phyloP scores from a whole-genome alignment of 2,888 invertebrate genomes.

The Cerceris rybyensis region DNA sequence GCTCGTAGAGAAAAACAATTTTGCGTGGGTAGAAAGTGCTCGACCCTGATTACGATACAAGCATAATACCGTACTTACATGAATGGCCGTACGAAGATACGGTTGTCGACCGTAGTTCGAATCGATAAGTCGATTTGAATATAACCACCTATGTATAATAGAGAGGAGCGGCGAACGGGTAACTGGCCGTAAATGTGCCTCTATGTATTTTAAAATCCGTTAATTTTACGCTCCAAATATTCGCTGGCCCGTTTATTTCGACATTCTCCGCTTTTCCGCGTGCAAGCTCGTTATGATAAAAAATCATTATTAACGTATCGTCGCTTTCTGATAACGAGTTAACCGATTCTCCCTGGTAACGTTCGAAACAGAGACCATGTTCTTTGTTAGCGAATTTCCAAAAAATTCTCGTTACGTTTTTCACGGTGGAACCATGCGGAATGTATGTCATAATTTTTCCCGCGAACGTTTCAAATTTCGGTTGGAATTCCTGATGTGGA shows the following conservation, averaged over 20 bases:
- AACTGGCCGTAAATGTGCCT: conserved; percentile 17
- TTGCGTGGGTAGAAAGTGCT: conserved; percentile 52
- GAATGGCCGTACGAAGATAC: conserved; percentile 62
- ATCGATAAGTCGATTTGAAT: conserved; percentile 74
- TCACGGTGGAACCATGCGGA: background rate
- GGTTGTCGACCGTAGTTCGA: conserved; percentile 63
- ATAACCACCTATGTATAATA: conserved; percentile 43
- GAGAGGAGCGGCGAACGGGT: conserved; percentile 14
- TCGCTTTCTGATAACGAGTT: background rate
- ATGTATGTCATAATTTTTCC: too few relatives aligned
- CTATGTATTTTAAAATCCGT: conserved; percentile 54
- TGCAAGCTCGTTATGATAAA: conserved; percentile 4
- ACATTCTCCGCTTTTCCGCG: background rate
- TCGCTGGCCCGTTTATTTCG: conserved; percentile 17
- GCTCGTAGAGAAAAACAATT: conserved; percentile 58
- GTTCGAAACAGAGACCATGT: too few relatives aligned
- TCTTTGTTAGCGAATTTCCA: too few relatives aligned
- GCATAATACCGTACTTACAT: conserved; percentile 62
- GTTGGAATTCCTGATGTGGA: too few relatives aligned
- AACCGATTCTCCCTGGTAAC: background rate
- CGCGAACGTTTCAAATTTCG: too few relatives aligned
- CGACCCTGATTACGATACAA: conserved; percentile 63
- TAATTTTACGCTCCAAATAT: conserved; percentile 54
- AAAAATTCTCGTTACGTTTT: background rate
- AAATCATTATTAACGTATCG: background rate